Base-by-base conservation (phyloP, 1,140 invertebrate genomes). In the Cyphomyrmex costatus region DNA sequence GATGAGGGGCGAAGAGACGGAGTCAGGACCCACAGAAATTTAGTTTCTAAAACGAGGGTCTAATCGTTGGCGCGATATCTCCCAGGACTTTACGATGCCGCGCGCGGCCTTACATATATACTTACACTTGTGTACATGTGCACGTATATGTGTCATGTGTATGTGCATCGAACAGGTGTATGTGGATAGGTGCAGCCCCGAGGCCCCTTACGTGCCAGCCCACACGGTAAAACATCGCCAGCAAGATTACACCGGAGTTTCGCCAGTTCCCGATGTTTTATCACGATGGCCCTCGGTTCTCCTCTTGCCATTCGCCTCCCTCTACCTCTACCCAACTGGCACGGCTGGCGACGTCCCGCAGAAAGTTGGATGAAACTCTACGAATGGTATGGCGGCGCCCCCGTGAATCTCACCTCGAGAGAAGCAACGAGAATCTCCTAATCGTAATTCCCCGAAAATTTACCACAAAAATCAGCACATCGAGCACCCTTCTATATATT, bases 211-310 rank as follows among this genome's bases (percentile, higher is more conserved):
- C 56, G 89, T 89, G 79, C 70, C 65, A 76, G 79, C 66, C 86
- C 42, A 51, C 71, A 60, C 88, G 88, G 88, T 91, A 91, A 91
- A 92, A 92, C 92, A 92, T 92, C 90, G 89, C 88, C 86, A 71
- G 89, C 90, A 92, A 92, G 92, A 92, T 92, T 92, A 91, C 91
- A 92, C 73, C 91, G 65, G 91, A 92, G 92, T 92, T 92, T 92
- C 91, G 86, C 91, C 91, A 91, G 91, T 92, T 92, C 88, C 91
- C 91, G 86, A 92, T 92, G 92, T 92, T 92, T 92, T 92, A 92
- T 92, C 92, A 88, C 87, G 91, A 92, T 92, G 87, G 86, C 85
- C 90, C 86, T 49, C 33, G 66, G 65, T 68, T 74, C 79, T 68
- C 78, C 42, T 51, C 71, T 53, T 30, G 16, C 42, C 79, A 76